Evolutionary conservation across 1,140 invertebrate genomes (phyloP).

Genomic region (Odontomachus brunneus): DNA sequence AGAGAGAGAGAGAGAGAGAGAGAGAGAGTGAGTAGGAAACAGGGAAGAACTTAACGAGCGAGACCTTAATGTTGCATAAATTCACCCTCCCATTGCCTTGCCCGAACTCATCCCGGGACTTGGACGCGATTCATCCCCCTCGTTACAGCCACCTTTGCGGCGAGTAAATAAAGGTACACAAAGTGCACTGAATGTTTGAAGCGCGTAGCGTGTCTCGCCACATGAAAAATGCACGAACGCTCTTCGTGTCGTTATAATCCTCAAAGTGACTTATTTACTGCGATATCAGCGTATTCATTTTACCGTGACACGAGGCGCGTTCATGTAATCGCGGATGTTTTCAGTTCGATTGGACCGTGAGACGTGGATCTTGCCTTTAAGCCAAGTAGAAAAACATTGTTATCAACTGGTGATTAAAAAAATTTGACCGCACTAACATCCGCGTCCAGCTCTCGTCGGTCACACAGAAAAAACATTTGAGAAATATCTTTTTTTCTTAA

Average conservation of each 20-base stretch:
- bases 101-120: conserved; percentile 6
- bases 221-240: conserved; percentile 5
- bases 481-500: too few relatives aligned
- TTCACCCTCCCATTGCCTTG: not conserved
- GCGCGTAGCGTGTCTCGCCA: not conserved
- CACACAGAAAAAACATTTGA: too few relatives aligned
- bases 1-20: not conserved
- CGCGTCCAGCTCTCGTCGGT: too few relatives aligned
- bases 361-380: too few relatives aligned
- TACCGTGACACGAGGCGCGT: not conserved
- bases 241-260: not conserved
- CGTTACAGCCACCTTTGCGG: not conserved
- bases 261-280: not conserved
- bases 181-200: conserved; percentile 28
- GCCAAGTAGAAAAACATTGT: too few relatives aligned
- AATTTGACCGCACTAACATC: too few relatives aligned
- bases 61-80: too few relatives aligned
- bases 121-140: conserved; percentile 26
- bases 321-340: too few relatives aligned
- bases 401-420: too few relatives aligned
- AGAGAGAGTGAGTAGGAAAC: not conserved
- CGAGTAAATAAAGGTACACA: not conserved
- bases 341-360: too few relatives aligned
- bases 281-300: not conserved
- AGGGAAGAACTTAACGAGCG: too few relatives aligned